Conservation (phyloP, 2,888 invertebrate genomes). For the Drosophila nigricruria region DNA sequence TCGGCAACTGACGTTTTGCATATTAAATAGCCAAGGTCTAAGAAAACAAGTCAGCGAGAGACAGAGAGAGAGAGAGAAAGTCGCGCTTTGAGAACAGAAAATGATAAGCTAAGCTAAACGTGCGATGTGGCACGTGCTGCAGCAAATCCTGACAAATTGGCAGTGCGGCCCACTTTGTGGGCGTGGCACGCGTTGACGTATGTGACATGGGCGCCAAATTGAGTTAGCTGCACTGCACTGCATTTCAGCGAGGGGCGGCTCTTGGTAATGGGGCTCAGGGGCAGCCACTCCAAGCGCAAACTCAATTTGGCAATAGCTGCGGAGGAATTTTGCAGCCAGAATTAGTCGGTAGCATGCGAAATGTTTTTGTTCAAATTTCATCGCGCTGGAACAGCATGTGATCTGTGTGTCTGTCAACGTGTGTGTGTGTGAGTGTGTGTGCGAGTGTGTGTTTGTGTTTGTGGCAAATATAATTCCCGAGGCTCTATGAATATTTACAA, state of each 20-base stretch:
- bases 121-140: slow-evolving; percentile 77
- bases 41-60: slow-evolving; percentile 3
- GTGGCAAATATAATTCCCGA: slow-evolving; percentile 29
- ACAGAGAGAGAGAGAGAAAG: slow-evolving; percentile 9
- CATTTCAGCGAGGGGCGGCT: slow-evolving; percentile 24
- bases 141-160: slow-evolving; percentile 74
- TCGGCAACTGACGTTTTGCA: slow-evolving; percentile 76
- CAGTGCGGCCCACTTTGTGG: slow-evolving; percentile 57
- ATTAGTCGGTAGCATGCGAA: slow-evolving; percentile 67
- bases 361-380: slow-evolving; percentile 46
- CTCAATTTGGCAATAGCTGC: slow-evolving; percentile 69
- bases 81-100: slow-evolving; percentile 71
- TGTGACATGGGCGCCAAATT: slow-evolving; percentile 79
- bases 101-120: slow-evolving; percentile 81
- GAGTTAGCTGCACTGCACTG: slow-evolving; percentile 67
- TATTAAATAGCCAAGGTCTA: slow-evolving; percentile 64
- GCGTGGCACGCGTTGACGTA: slow-evolving; percentile 77
- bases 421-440: slow-evolving; percentile 6
- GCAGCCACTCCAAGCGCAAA: slow-evolving; percentile 53
- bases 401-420: slow-evolving; percentile 4
- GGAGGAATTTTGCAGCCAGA: slow-evolving; percentile 56
- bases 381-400: background rate
- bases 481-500: slow-evolving; percentile 51
- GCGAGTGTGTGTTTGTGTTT: background rate
- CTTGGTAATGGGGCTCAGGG: background rate